These are phyloP conservation scores for Drosophila lutescens DNA, from an alignment of 2,888 invertebrate species.

Conservation along the genomic window DNA sequence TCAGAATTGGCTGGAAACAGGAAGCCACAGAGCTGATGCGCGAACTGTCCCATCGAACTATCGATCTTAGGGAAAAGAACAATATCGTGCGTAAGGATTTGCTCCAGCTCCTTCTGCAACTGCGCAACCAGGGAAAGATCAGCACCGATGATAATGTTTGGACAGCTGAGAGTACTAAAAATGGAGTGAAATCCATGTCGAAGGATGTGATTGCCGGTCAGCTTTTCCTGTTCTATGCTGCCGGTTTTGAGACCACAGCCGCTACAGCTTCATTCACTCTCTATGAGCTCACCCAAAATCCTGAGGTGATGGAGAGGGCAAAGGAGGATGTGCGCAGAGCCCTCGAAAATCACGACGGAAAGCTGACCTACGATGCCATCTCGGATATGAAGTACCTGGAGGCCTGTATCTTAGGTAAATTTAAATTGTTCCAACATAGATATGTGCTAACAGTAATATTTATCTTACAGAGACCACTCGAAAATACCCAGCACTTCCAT, in stretches of 20 bases:
- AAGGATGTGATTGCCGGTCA: slow-evolving; percentile 83
- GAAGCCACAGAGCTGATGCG: slow-evolving; percentile 82
- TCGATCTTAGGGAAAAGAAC: slow-evolving; percentile 82
- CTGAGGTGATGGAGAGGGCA: slow-evolving; percentile 82
- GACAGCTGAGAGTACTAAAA: slow-evolving; percentile 60
- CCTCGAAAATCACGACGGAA: slow-evolving; percentile 78
- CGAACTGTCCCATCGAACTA: slow-evolving; percentile 82
- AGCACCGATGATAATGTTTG: slow-evolving; percentile 70
- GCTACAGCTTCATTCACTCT: slow-evolving; percentile 83
- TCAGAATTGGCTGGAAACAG: slow-evolving; percentile 61
- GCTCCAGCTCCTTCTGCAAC: slow-evolving; percentile 84
- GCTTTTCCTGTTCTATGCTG: slow-evolving; percentile 84
- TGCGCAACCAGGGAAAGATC: slow-evolving; percentile 82
- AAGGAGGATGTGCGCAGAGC: slow-evolving; percentile 82
- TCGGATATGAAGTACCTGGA: slow-evolving; percentile 85
- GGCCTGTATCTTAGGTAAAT: slow-evolving; percentile 83
- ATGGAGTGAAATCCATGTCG: slow-evolving; percentile 68
- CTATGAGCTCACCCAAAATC: slow-evolving; percentile 84
- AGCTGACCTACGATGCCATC: slow-evolving; percentile 84
- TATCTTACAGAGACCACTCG: slow-evolving; percentile 80
- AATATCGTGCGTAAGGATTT: slow-evolving; percentile 84
- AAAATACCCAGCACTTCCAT: slow-evolving; percentile 84
- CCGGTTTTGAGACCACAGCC: slow-evolving; percentile 85
- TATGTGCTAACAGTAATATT: too few species aligned
- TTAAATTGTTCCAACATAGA: too few species aligned